Evolutionary conservation across 2,113 vertebrate species (phyloP).

Genomic region (Lagopus leucura): DNA sequence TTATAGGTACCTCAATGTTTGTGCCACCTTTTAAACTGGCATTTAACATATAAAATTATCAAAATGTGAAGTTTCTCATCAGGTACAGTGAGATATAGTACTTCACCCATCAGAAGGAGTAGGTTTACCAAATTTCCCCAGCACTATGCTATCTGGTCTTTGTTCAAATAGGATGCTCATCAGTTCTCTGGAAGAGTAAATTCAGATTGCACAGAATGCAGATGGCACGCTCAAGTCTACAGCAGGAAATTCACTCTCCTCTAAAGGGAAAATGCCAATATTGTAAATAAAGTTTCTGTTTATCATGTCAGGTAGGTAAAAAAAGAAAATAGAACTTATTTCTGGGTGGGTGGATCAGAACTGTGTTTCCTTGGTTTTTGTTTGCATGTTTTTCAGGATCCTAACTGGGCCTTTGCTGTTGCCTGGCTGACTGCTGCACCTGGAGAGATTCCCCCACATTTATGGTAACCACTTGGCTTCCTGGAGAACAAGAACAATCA

Average conservation of each 20-base stretch:
- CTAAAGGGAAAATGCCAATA: background rate
- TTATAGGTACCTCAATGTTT: background rate
- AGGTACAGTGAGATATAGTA: background rate
- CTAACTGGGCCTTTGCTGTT: background rate
- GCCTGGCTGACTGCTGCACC: background rate
- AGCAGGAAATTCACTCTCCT: background rate
- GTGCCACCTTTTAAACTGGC: background rate
- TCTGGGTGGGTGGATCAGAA: background rate
- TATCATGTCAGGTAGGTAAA: background rate
- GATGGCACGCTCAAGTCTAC: background rate
- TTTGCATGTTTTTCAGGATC: background rate
- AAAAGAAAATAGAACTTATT: background rate
- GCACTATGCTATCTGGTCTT: background rate
- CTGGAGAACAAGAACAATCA: constrained; percentile 18
- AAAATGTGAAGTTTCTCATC: background rate
- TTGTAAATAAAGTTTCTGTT: background rate
- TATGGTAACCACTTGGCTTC: constrained; percentile 26
- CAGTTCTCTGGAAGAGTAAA: background rate
- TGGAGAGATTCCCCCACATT: background rate
- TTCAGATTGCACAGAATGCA: constrained; percentile 22
- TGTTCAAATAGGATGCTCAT: background rate
- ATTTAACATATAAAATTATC: background rate
- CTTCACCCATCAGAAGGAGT: background rate
- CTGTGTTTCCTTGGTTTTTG: fast-evolving
- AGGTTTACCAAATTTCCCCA: constrained; percentile 1